Evolutionary conservation across 2,888 invertebrate species (phyloP).

Genomic region (Pollenia labialis): DNA sequence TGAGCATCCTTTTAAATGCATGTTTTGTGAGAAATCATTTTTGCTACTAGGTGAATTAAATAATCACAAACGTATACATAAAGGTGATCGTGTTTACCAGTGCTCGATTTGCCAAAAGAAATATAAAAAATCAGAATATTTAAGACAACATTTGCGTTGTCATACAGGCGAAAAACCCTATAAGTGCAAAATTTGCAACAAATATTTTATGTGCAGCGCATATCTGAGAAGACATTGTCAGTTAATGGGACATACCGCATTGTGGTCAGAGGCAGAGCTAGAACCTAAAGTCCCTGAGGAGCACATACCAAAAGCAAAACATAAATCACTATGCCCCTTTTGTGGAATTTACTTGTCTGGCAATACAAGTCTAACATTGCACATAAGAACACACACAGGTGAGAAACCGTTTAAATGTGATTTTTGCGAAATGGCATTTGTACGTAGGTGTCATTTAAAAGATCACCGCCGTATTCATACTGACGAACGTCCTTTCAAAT

Average conservation of each 20-base stretch:
- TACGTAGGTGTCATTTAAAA: constrained; percentile 86
- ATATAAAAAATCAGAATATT: not conserved
- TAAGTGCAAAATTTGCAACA: constrained; percentile 74
- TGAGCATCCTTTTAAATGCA: constrained; percentile 1
- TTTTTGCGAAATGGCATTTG: constrained; percentile 87
- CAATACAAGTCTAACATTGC: constrained; percentile 86
- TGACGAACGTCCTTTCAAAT: constrained; percentile 86
- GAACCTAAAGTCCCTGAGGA: not conserved
- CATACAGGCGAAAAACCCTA: constrained; percentile 76
- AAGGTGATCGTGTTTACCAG: not conserved
- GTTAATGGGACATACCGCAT: not conserved
- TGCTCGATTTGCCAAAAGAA: constrained; percentile 6
- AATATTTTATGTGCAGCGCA: not conserved
- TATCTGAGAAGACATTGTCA: not conserved
- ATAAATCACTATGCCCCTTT: not conserved
- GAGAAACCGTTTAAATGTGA: constrained; percentile 88
- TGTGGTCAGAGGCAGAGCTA: not conserved
- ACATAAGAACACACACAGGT: constrained; percentile 88
- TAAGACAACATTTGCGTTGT: not conserved
- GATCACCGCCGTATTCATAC: constrained; percentile 87
- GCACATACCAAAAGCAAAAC: no score
- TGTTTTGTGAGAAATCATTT: constrained; percentile 12
- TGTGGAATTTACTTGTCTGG: not conserved
- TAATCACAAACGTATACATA: not conserved
- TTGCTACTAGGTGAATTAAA: not conserved